phyloP scores from a whole-genome alignment of 2,113 vertebrate genomes.

The Nothobranchius furzeri region DNA sequence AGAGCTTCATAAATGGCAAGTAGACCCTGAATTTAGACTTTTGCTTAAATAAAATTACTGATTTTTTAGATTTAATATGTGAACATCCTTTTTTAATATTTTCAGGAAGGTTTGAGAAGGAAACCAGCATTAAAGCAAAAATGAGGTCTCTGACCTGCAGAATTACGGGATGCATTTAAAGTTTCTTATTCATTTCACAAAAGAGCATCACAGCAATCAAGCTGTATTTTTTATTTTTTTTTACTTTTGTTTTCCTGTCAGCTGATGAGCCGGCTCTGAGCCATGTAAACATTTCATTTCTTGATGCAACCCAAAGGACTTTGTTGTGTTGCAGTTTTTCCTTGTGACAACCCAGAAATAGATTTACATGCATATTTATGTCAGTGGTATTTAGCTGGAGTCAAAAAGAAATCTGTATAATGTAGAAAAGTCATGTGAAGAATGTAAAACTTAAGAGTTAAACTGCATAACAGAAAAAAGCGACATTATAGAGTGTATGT shows the following conservation, averaged over 20 bases:
- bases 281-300: conserved; percentile 44
- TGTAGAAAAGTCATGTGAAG: background rate
- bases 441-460: background rate
- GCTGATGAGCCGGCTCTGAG: conserved; percentile 13
- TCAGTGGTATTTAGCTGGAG: conserved; percentile 5
- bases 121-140: background rate
- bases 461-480: background rate
- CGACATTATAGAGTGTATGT: too few species aligned
- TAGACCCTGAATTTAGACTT: background rate
- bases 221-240: too few species aligned
- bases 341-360: conserved; percentile 24
- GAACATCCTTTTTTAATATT: background rate
- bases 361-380: conserved; percentile 30
- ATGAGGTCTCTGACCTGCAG: conserved; percentile 14
- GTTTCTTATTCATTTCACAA: conserved; percentile 1
- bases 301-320: conserved; percentile 30
- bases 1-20: background rate
- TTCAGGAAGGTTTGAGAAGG: background rate
- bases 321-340: conserved; percentile 21
- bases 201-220: too few species aligned
- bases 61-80: background rate
- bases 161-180: conserved; percentile 11
- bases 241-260: background rate
- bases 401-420: background rate
- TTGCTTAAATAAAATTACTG: background rate